Evolutionary conservation across 2,797 vertebrate genomes (phyloP), one percentile per base, ranked within the genome.

Genomic region (Poecilia velifera): DNA sequence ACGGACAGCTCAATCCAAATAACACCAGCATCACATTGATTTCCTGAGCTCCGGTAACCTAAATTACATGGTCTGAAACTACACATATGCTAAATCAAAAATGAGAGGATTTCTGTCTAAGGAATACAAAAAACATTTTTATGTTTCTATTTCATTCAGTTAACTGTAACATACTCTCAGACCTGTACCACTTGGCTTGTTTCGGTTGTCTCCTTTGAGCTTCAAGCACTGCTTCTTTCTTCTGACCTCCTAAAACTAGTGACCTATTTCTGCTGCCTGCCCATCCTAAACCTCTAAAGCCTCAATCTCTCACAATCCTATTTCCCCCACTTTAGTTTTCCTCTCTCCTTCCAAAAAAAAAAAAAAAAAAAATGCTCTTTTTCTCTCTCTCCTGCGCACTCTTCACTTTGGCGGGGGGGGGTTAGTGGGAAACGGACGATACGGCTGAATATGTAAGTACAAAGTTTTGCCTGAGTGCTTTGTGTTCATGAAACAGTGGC

Each of bases 381-480:
- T 31, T 79, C 53, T 81, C 45, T 81, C 91, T 91, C 93, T 90
- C 91, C 86, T 91, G 89, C 93, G n/a, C 89, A 92, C 92, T 93
- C 92, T 93, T 89, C 92, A 92, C 88, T 95, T 85, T 95, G 93
- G 89, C 83, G 92, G 87, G 92, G 90, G 90, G 5, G 91, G 90
- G 91, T 93, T 95, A 99, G 98, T 99, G 98, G 98, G 98, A 99
- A 97, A 98, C 93, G 92, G 98, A 99, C 94, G 97, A 99, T 95
- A 99, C 97, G 46, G 98, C 98, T 74, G 98, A 99, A 97, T 99
- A 99, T 74, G 98, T 99, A 93, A 99, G 98, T 99, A 97, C 39
- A 74, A 90, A 81, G 88, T 88, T 89, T 92, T 73, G 78, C 89
- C 88, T 84, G 92, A 92, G 89, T 95, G 93, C 90, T 91, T 84